phyloP scores from a whole-genome alignment of 2,797 vertebrate species.

The Otus scops region DNA sequence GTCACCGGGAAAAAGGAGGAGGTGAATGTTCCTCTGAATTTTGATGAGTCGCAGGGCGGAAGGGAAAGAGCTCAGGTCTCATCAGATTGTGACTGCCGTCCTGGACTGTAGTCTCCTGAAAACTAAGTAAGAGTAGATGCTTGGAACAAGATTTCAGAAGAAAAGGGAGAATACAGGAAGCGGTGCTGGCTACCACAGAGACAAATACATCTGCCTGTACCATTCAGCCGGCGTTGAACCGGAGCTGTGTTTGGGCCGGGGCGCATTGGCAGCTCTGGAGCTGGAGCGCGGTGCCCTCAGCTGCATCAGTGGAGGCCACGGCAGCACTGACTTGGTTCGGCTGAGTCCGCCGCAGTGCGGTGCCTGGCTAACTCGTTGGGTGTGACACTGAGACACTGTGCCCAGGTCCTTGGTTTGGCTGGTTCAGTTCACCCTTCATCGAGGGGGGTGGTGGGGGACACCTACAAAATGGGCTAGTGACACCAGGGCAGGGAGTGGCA shows the following conservation, averaged over 20 bases:
- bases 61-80: not conserved
- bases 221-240: rapidly evolving
- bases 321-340: not conserved
- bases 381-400: rapidly evolving
- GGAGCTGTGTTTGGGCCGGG: rapidly evolving
- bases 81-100: not conserved
- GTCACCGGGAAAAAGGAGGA: not conserved
- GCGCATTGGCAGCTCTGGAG: rapidly evolving
- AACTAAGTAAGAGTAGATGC: not conserved
- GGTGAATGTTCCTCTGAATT: not conserved
- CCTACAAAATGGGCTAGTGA: not conserved
- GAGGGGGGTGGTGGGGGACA: not conserved
- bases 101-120: not conserved
- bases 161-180: not conserved
- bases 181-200: not conserved
- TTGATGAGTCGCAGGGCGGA: not conserved
- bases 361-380: not conserved
- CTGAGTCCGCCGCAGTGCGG: rapidly evolving
- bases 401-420: not conserved
- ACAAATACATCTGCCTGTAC: not conserved
- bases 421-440: not conserved
- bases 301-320: rapidly evolving
- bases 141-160: not conserved
- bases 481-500: not conserved
- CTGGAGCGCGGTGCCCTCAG: rapidly evolving